Conservation (phyloP, 2,797 vertebrate species). For the Eutrigla gurnardus region DNA sequence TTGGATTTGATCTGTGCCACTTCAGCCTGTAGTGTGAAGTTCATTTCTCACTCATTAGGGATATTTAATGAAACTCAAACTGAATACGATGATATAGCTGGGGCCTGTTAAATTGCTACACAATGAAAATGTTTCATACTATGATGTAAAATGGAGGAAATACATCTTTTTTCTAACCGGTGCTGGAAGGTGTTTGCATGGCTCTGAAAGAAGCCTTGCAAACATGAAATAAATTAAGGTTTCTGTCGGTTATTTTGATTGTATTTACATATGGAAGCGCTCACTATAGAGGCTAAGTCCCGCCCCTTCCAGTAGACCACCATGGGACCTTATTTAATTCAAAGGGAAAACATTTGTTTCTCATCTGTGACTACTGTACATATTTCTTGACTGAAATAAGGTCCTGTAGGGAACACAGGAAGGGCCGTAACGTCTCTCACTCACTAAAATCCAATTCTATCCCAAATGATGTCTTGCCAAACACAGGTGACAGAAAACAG, state of each 20-base stretch:
- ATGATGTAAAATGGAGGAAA: slow-evolving; percentile 13
- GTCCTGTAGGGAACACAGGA: no score
- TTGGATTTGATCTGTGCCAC: no score
- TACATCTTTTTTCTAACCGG: neutral
- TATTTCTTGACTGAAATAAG: no score
- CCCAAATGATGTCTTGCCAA: slow-evolving; percentile 18
- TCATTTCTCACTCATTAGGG: slow-evolving; percentile 3
- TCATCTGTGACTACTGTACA: no score
- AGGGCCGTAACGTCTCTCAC: neutral
- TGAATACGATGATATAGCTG: neutral
- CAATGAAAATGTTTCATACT: slow-evolving; percentile 15
- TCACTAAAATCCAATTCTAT: slow-evolving; percentile 31
- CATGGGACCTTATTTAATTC: no score
- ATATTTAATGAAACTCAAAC: slow-evolving; percentile 20
- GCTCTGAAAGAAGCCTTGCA: slow-evolving; percentile 7
- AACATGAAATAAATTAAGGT: slow-evolving; percentile 17
- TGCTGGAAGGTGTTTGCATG: neutral
- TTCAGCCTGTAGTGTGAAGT: no score
- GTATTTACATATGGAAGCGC: slow-evolving; percentile 68
- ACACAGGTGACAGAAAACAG: slow-evolving; percentile 33
- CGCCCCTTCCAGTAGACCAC: no score
- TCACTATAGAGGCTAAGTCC: slow-evolving; percentile 15
- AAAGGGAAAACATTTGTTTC: no score
- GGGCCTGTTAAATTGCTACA: slow-evolving; percentile 30
- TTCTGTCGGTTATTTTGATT: slow-evolving; percentile 24